Base-by-base conservation (phyloP, 2,888 invertebrate genomes). In the Agriotes lineatus region DNA sequence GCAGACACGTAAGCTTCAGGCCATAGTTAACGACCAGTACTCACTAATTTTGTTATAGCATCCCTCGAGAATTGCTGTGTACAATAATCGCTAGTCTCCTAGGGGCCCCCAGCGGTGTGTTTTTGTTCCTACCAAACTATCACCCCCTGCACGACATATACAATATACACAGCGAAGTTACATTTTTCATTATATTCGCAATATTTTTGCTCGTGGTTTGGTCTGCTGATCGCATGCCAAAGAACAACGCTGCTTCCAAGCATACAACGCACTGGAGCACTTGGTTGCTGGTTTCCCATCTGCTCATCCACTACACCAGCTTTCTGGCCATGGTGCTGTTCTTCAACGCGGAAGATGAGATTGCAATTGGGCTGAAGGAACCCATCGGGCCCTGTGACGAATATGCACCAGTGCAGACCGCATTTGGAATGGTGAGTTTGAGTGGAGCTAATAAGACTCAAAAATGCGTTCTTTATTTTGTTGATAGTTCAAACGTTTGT, bases 111-210 rank as follows among this genome's bases (percentile, higher is more conserved):
- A 89, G 91, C 0, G 93, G 94, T 0, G 88, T 93, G 0, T 79
- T 92, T 1, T 84, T 92, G 77, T 94, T 94, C 80, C 82, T 92
- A 9, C 88, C 91, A 0, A 84, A 93, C 70, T 94, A 94, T 83
- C 94, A 94, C 77, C 90, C 92, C 0, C 85, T 94, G 0, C 94
- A 94, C 80, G 94, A 94, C 79, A 80, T 87, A 10, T 86, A 83
- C 73, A 85, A 87, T 14, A 86, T 94, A 33, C 93, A 93, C 81
- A 88, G 91, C 0, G 93, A 93, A 85, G 88, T 92, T 16, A 90
- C 92, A 2, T 90, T 90, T 77, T 88, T 92, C 80, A 81, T 90
- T 30, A 83, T 93, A 14, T 86, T 92, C 50, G 79, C 87, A 0
- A 81, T 90, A 35, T 93, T 89, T 78, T 82, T 87, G 0, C 79